Conservation (phyloP, 2,888 invertebrate genomes). For the Gastrophysa polygoni region DNA sequence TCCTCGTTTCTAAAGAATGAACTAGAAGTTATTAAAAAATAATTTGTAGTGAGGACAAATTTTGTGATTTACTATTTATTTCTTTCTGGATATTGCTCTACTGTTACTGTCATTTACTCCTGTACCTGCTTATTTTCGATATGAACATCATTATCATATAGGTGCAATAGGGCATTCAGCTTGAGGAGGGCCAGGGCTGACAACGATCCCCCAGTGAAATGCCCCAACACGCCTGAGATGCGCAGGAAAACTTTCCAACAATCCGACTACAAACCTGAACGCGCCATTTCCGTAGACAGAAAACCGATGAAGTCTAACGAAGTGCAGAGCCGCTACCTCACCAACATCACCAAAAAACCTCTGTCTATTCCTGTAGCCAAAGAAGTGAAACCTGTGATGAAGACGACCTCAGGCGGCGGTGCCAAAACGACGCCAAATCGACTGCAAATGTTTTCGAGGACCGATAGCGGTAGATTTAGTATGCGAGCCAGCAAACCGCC, state of each 20-base stretch:
- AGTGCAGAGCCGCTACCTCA: constrained; percentile 55
- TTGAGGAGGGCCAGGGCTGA: constrained; percentile 69
- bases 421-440: constrained; percentile 47
- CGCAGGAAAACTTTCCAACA: constrained; percentile 61
- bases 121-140: too few relatives aligned
- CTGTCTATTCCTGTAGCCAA: constrained; percentile 34
- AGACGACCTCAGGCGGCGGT: constrained; percentile 53
- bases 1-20: too few relatives aligned
- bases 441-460: constrained; percentile 61
- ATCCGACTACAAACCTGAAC: constrained; percentile 45
- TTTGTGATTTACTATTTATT: too few relatives aligned
- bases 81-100: too few relatives aligned
- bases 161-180: constrained; percentile 76
- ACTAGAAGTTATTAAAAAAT: too few relatives aligned
- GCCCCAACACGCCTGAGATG: constrained; percentile 69
- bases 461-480: constrained; percentile 69
- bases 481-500: constrained; percentile 62
- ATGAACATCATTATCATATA: too few relatives aligned
- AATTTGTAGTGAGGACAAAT: too few relatives aligned
- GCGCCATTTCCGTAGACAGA: constrained; percentile 57
- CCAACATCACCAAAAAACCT: constrained; percentile 50
- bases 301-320: constrained; percentile 53
- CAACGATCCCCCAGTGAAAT: constrained; percentile 59
- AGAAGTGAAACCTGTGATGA: constrained; percentile 53
- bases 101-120: too few relatives aligned